Evolutionary conservation across 2,113 vertebrate species (phyloP).

Genomic region (Paraplagusia blochii): DNA sequence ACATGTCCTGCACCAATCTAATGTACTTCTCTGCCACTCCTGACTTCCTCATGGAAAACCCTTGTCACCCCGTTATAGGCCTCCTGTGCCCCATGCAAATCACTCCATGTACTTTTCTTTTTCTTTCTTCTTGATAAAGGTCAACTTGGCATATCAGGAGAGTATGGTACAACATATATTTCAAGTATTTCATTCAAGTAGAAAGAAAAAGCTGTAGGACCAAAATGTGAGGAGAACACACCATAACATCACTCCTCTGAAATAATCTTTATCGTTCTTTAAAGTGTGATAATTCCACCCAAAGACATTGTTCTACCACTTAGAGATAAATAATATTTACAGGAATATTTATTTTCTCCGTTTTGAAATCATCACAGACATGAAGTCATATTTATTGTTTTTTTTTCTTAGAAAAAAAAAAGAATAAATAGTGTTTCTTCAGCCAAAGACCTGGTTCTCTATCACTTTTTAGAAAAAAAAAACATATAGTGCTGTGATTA

Average conservation of each 20-base stretch:
- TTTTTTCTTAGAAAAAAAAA: slow-evolving; percentile 7
- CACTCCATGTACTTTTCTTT: slow-evolving; percentile 34
- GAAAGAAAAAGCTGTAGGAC: slow-evolving; percentile 36
- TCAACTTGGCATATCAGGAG: slow-evolving; percentile 49
- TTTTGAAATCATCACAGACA: slow-evolving; percentile 27
- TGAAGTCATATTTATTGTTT: slow-evolving; percentile 14
- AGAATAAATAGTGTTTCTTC: slow-evolving; percentile 26
- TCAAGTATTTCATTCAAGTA: slow-evolving; percentile 63
- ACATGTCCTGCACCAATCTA: no score
- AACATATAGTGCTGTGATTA: slow-evolving; percentile 37
- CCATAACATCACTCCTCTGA: slow-evolving; percentile 30
- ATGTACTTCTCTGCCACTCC: no score
- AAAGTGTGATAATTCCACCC: slow-evolving; percentile 37
- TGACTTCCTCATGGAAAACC: no score
- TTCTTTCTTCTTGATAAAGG: slow-evolving; percentile 38
- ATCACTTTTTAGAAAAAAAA: slow-evolving; percentile 15
- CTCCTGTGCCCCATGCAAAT: no score
- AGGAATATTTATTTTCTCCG: slow-evolving; percentile 17
- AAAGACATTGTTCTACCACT: slow-evolving; percentile 25
- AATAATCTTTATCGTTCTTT: slow-evolving; percentile 30
- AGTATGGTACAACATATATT: slow-evolving; percentile 58
- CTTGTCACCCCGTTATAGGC: no score
- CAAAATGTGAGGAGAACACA: slow-evolving; percentile 39
- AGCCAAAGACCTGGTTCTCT: no score
- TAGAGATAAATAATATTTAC: slow-evolving; percentile 65